Conservation (phyloP, 1,140 invertebrate species). For the Drosophila nebulosa region DNA sequence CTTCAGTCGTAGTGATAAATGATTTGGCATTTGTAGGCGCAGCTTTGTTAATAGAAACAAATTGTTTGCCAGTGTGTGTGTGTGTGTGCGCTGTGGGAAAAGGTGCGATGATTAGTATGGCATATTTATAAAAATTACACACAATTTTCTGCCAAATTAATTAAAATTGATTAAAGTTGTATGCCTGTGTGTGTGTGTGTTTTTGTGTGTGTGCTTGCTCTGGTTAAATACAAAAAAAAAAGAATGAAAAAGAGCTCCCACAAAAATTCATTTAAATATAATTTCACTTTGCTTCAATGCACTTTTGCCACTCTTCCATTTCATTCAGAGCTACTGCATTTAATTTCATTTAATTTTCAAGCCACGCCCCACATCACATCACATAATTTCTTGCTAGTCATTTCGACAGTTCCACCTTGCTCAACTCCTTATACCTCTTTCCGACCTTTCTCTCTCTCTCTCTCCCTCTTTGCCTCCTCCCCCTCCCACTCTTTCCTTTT, state of each 20-base stretch:
- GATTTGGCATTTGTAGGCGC: constrained; percentile 72
- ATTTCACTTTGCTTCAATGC: constrained; percentile 17
- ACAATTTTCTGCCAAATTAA: constrained; percentile 54
- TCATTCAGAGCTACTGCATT: constrained; percentile 49
- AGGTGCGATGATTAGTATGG: constrained; percentile 63
- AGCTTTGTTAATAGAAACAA: constrained; percentile 77
- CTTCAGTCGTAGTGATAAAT: constrained; percentile 55
- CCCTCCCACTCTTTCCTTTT: constrained; percentile 12
- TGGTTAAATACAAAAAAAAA: background rate
- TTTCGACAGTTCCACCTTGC: constrained; percentile 65
- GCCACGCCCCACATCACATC: constrained; percentile 60
- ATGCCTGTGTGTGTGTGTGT: constrained; percentile 5
- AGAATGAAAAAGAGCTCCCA: background rate
- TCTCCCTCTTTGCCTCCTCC: background rate
- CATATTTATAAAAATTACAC: constrained; percentile 74
- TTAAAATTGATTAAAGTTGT: constrained; percentile 66
- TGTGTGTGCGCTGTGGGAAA: background rate
- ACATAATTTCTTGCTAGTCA: constrained; percentile 64
- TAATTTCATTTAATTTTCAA: constrained; percentile 76
- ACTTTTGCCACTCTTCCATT: constrained; percentile 6
- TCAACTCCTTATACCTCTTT: background rate
- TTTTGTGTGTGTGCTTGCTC: background rate
- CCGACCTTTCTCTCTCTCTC: background rate
- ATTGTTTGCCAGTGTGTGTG: constrained; percentile 50
- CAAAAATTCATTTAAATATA: constrained; percentile 58